Evolutionary conservation across 2,113 vertebrate species (phyloP).

Genomic region (Oncorhynchus nerka): DNA sequence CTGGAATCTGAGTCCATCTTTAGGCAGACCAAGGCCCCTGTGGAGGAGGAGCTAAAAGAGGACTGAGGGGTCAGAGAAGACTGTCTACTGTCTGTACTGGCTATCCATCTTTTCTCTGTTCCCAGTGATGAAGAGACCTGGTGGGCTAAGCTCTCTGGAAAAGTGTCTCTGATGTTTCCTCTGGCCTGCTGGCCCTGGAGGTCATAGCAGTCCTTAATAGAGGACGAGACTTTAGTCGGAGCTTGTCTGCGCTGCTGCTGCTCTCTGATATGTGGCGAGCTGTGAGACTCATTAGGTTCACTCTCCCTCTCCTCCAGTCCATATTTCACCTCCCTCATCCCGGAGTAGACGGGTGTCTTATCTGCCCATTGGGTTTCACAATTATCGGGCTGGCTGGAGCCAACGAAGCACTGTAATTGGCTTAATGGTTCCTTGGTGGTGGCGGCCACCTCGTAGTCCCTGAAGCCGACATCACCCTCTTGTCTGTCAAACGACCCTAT

Average conservation of each 20-base stretch:
- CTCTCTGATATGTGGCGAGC: constrained; percentile 49
- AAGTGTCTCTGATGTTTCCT: constrained; percentile 49
- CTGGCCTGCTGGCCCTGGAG: constrained; percentile 48
- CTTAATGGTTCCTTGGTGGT: constrained; percentile 52
- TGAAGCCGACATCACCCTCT: constrained; percentile 38
- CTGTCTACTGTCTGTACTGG: constrained; percentile 67
- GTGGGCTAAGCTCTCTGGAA: constrained; percentile 49
- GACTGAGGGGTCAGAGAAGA: constrained; percentile 73
- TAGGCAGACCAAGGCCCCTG: constrained; percentile 59
- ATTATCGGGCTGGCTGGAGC: constrained; percentile 44
- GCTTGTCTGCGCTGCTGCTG: constrained; percentile 46
- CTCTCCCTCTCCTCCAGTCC: constrained; percentile 41
- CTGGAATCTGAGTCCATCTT: constrained; percentile 75
- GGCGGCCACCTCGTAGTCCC: constrained; percentile 23
- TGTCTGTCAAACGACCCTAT: constrained; percentile 51
- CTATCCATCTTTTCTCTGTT: constrained; percentile 54
- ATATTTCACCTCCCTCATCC: constrained; percentile 45
- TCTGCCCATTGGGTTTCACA: constrained; percentile 53
- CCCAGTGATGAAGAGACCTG: constrained; percentile 26
- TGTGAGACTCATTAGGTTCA: constrained; percentile 29
- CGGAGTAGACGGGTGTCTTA: constrained; percentile 39
- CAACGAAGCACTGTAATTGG: constrained; percentile 53
- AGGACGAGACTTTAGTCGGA: constrained; percentile 42
- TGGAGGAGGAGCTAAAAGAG: constrained; percentile 60
- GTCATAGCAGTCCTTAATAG: constrained; percentile 54